Conservation (phyloP, 2,797 vertebrate genomes). For the Pogonophryne albipinna region DNA sequence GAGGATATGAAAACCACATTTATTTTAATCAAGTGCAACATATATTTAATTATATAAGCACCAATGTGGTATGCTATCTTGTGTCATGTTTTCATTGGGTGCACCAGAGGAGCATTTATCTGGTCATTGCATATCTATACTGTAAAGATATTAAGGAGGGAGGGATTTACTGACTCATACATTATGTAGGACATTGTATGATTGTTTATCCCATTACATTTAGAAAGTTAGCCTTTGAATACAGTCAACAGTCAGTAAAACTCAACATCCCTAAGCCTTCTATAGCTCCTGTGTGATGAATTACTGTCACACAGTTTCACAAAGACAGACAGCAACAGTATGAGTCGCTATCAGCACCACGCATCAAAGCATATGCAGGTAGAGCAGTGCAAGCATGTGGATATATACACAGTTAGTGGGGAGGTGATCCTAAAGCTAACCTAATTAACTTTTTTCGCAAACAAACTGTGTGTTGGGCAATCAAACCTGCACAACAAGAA, state of each 20-base stretch:
- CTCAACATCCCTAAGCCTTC: constrained; percentile 47
- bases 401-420: constrained; percentile 45
- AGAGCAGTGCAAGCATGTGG: constrained; percentile 35
- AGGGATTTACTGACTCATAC: constrained; percentile 53
- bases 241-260: constrained; percentile 47
- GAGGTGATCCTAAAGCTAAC: constrained; percentile 29
- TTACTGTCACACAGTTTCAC: constrained; percentile 44
- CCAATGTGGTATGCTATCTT: background rate
- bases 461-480: constrained; percentile 31
- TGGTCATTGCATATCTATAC: constrained; percentile 76
- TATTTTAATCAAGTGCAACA: background rate
- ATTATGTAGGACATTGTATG: background rate
- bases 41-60: background rate
- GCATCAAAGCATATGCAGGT: constrained; percentile 48
- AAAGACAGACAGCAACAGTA: constrained; percentile 43
- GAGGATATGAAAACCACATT: no score
- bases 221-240: background rate
- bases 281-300: constrained; percentile 51
- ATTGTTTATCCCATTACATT: constrained; percentile 5
- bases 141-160: constrained; percentile 55
- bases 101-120: constrained; percentile 39
- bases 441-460: constrained; percentile 13
- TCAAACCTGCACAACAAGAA: constrained; percentile 58
- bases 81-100: background rate
- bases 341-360: constrained; percentile 47